Evolutionary conservation across 2,113 vertebrate species (phyloP).

Genomic region (Scytalopus superciliaris): DNA sequence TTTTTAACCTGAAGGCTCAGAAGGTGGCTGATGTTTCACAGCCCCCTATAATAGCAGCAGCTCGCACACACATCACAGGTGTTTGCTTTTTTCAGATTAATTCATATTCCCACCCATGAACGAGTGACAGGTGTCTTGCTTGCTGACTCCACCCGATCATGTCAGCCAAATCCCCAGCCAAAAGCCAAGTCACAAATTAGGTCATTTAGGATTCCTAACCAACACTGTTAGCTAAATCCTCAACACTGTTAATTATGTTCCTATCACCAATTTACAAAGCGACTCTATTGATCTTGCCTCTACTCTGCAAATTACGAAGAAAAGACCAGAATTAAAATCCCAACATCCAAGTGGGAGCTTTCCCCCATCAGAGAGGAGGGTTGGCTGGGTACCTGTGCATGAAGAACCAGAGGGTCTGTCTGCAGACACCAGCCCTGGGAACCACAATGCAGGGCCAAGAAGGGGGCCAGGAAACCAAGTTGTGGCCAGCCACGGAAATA

Average conservation of each 20-base stretch:
- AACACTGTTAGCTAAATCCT: conserved; percentile 39
- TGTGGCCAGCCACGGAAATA: background rate
- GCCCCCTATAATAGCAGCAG: background rate
- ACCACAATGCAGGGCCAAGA: too few relatives aligned
- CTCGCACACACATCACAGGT: background rate
- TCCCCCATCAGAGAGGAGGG: background rate
- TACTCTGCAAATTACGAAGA: background rate
- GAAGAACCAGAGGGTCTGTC: background rate
- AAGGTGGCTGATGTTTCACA: background rate
- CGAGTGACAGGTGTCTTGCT: background rate
- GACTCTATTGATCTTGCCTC: conserved; percentile 20
- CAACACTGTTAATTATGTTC: conserved; percentile 59
- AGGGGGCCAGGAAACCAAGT: background rate
- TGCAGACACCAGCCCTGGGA: background rate
- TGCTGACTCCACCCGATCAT: background rate
- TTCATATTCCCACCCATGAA: background rate
- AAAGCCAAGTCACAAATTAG: background rate
- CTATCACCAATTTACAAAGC: conserved; percentile 40
- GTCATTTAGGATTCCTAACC: conserved; percentile 50
- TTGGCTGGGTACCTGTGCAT: background rate
- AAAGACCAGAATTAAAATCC: background rate
- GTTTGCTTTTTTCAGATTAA: background rate
- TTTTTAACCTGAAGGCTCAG: background rate
- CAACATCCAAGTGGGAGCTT: background rate
- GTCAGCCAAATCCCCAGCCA: background rate